Base-by-base conservation (phyloP, 2,113 vertebrate genomes). In the Diglossa brunneiventris region DNA sequence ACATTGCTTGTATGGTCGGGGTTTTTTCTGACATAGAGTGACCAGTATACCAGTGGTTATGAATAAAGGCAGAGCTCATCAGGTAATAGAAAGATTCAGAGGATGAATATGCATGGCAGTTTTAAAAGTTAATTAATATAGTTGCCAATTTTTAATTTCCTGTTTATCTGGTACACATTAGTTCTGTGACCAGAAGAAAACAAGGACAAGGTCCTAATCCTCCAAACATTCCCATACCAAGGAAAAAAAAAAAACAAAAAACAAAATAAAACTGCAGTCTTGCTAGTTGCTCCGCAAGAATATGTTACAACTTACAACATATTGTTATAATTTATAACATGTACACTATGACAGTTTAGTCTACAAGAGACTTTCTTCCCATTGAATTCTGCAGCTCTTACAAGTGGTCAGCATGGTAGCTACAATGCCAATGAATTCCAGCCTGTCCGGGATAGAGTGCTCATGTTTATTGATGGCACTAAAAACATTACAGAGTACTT, bases 1-100 rank as follows among this genome's bases (percentile, higher is more conserved):
- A 15, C 14, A 1, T 7, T 82, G 35, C 41, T 86, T 77, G 30
- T n/a, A 39, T 0, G 2, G 30, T 26, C 0, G 0, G 15, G 7
- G 1, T 0, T 52, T 83, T 80, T 72, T 70, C 73, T 86, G 46
- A 21, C 49, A n/a, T 78, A 70, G 46, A 75, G 30, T 20, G 44
- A 31, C 10, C 15, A 53, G 42, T 74, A 6, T 44, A 44, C 10
- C 10, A n/a, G 42, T n/a, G 27, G 13, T 37, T 80, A 14, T 39
- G 56, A 91, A 18, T 56, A n/a, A 86, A 70, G 69, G 22, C 61
- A 70, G 70, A 77, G 28, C 26, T 76, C 20, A 0, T 13, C 3
- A 66, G 47, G 47, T 62, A 42, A 67, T 53, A 58, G 17, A 47
- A 67, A 41, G 8, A 76, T 3, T 66, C 47, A 30, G 37, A 56